phyloP scores from a whole-genome alignment of 1,140 invertebrate genomes.

The Whitmania pigra region DNA sequence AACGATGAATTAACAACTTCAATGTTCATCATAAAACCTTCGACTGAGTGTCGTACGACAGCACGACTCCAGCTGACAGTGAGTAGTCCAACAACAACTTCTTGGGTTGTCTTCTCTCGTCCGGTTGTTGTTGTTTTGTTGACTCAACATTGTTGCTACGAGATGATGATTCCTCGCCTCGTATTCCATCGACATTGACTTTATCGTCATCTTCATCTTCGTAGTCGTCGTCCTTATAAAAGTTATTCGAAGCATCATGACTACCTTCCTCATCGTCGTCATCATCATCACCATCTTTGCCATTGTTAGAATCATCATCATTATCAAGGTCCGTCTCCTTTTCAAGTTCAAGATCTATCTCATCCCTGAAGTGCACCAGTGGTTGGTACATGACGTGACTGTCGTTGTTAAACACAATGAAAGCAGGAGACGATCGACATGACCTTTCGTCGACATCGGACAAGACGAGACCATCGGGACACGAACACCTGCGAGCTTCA shows the following conservation, averaged over 20 bases:
- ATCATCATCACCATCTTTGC: background rate
- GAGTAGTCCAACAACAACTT: no score
- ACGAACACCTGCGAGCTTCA: slow-evolving; percentile 54
- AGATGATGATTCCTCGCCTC: background rate
- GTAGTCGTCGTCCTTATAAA: background rate
- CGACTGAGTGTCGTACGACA: no score
- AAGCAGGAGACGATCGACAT: slow-evolving; percentile 64
- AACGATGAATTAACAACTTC: slow-evolving; percentile 45
- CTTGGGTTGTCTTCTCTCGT: no score
- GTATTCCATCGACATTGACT: background rate
- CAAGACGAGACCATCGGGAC: slow-evolving; percentile 64
- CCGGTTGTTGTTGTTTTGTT: no score
- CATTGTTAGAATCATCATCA: background rate
- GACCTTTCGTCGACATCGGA: slow-evolving; percentile 57
- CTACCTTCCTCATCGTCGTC: background rate
- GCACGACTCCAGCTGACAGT: no score
- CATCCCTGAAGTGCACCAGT: background rate
- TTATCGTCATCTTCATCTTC: background rate
- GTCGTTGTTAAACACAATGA: slow-evolving; percentile 54
- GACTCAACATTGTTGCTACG: background rate
- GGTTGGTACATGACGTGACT: slow-evolving; percentile 54
- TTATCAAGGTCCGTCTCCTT: background rate
- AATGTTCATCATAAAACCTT: no score
- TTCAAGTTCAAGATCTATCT: no score
- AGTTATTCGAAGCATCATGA: background rate